phyloP scores from a whole-genome alignment of 2,888 invertebrate species.

The Epirrita christyi region DNA sequence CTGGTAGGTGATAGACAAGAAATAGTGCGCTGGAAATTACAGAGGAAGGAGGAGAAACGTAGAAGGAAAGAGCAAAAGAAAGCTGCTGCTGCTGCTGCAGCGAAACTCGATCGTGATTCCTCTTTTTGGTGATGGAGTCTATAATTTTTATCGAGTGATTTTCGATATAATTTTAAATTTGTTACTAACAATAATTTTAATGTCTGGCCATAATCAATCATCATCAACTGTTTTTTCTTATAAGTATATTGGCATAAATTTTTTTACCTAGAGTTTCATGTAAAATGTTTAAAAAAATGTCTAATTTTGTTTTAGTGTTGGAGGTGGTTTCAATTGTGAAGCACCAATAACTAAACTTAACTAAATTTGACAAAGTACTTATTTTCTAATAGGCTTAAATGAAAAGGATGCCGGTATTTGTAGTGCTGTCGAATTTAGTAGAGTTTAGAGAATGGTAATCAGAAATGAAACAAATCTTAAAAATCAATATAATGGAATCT shows the following conservation, averaged over 20 bases:
- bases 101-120: slow-evolving; percentile 3
- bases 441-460: too few relatives aligned
- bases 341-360: too few relatives aligned
- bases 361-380: too few relatives aligned
- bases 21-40: slow-evolving; percentile 46
- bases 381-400: too few relatives aligned
- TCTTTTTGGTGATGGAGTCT: slow-evolving; percentile 21
- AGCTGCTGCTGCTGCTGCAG: slow-evolving; percentile 24
- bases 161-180: neutral
- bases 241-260: neutral
- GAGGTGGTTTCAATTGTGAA: too few relatives aligned
- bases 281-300: too few relatives aligned
- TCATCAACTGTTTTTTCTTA: neutral
- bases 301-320: too few relatives aligned
- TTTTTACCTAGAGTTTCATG: too few relatives aligned
- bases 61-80: slow-evolving; percentile 51
- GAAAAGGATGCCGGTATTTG: too few relatives aligned
- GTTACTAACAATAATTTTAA: neutral
- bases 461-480: too few relatives aligned
- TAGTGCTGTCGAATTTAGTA: too few relatives aligned
- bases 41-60: slow-evolving; percentile 49
- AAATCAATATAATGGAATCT: too few relatives aligned
- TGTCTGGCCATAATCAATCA: neutral
- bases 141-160: neutral
- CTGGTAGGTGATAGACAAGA: slow-evolving; percentile 67